Base-by-base conservation (phyloP, 2,797 vertebrate genomes). In the Lagodon rhomboides region DNA sequence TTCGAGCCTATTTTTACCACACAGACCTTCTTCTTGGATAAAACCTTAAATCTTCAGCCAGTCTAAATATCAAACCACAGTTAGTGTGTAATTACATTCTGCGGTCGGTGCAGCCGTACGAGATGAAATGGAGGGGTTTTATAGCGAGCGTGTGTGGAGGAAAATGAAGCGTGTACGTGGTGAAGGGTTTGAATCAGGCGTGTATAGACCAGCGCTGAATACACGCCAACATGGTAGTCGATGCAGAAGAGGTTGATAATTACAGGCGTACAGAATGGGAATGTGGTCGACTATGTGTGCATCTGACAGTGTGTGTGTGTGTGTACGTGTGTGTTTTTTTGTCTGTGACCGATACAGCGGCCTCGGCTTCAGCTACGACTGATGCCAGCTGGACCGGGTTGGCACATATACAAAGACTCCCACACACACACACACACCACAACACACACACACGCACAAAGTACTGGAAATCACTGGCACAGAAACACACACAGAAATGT, bases 161-260 rank as follows among this genome's bases (percentile, higher is more conserved):
- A 91, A 88, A 91, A 91, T 86, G 85, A 89, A 92, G 90, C 87
- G 82, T 88, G 90, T 85, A 81, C 49, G 72, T 75, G 85, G 85
- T 91, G 87, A 91, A 91, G 91, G 87, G 89, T 83, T 91, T 86
- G 92, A 93, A 91, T 92, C 88, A 91, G 87, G 82, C 86, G 59
- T 82, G 90, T 87, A 93, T 91, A 89, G 92, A 93, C 87, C 87
- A 38, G 58, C 44, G 76, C 87, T 94, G 91, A 93, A 92, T 85
- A 34, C 82, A 68, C 20, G 90, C 92, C 92, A 93, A 88, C 87
- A 88, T 89, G 90, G 90, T 86, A 91, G 92, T 91, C 89, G 79
- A 91, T 92, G 92, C 91, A 93, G 87, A 93, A 91, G 91, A 93
- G 93, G 91, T 86, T 93, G 91, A 93, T 94, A 94, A 94, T 94